Evolutionary conservation across 1,140 invertebrate genomes (phyloP).

Genomic region (Calycopis cecrops): DNA sequence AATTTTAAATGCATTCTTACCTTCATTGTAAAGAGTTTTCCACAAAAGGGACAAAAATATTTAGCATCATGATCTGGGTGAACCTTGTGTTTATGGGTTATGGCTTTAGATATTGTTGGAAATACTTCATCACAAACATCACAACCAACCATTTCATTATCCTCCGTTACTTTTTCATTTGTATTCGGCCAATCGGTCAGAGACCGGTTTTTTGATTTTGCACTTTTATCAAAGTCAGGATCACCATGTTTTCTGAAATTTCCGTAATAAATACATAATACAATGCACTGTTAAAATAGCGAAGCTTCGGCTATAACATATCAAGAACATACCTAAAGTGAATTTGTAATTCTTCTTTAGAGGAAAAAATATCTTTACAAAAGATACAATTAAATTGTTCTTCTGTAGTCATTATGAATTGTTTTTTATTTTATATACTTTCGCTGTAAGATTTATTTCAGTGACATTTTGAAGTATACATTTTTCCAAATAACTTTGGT

Average conservation of each 20-base stretch:
- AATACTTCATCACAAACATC: constrained; percentile 79
- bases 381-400: constrained; percentile 60
- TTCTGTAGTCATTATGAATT: constrained; percentile 41
- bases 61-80: constrained; percentile 79
- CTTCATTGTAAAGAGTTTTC: constrained; percentile 82
- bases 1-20: constrained; percentile 59
- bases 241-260: constrained; percentile 59
- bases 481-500: no score
- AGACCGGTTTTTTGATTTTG: constrained; percentile 35
- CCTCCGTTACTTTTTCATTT: constrained; percentile 37
- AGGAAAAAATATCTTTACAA: constrained; percentile 56
- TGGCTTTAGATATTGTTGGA: constrained; percentile 78
- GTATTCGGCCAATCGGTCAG: constrained; percentile 30
- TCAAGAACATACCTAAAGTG: constrained; percentile 57
- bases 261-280: constrained; percentile 16
- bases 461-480: no score
- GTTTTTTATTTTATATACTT: constrained; percentile 1
- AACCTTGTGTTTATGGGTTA: constrained; percentile 81
- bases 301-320: not conserved
- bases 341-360: constrained; percentile 57
- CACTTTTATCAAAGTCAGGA: constrained; percentile 46
- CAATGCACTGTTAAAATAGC: constrained; percentile 6
- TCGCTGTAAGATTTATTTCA: no score
- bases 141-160: constrained; percentile 65
- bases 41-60: constrained; percentile 81